Evolutionary conservation across 2,888 invertebrate species (phyloP), one percentile per base, ranked within the genome.

Genomic region (Lepidochrysops patricia): DNA sequence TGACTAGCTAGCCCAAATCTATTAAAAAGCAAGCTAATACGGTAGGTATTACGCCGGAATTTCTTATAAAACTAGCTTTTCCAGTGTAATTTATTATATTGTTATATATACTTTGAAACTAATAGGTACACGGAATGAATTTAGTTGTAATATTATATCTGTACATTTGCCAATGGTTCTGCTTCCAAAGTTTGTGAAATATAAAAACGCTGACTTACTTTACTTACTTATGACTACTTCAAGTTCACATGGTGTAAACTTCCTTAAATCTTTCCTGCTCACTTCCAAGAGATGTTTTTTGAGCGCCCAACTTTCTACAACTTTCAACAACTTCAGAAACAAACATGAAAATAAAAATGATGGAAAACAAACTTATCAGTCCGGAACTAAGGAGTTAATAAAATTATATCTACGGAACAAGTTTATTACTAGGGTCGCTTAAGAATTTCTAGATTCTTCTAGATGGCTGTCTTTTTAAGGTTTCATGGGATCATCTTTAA

Each of bases 261-360:
- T 23, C 19, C 19, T 23, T 4, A 43, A 23, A 23, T 4, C 43
- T 43, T 23, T 43, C 12, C 43, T 23, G 19, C 43, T 37, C 19
- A 43, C 19, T 43, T 19, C 19, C 19, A 13, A 13, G 43, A 43
- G 7, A 43, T 43, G 19, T 43, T 43, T 43, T 43, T 43, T 43
- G 43, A 43, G 19, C 19, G 19, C 2, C 43, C 43, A 43, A 43
- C 19, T 9, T 43, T 23, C 19, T 4, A 19, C 43, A 43, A 43
- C 43, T 43, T 15, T 23, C 43, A 43, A 43, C 43, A 43, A 43
- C 19, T 43, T 19, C 19, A 43, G 43, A 43, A 43, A 43, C 43
- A 43, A 43, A 43, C 23, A 43, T 43, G 43, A 43, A 23, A 43
- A 43, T 43, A 43, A 43, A 43, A 43, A 43, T 43, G 19, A 43